phyloP scores from a whole-genome alignment of 2,888 invertebrate genomes.

The Glyphotaelius pellucidus region DNA sequence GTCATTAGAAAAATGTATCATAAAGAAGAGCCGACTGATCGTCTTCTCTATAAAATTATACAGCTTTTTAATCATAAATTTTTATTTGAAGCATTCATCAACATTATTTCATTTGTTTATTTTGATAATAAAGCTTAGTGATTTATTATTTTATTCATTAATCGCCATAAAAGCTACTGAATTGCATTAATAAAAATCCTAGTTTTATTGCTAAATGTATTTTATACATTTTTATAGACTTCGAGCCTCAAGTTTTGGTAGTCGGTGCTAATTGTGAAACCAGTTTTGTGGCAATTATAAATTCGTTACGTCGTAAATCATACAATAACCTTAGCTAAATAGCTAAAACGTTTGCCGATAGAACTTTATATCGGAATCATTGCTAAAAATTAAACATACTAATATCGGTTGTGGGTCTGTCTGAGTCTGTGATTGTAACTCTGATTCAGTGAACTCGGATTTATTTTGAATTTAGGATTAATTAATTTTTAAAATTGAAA shows the following conservation, averaged over 20 bases:
- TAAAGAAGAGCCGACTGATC: conserved; percentile 24
- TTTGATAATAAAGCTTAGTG: conserved; percentile 20
- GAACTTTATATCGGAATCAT: too few relatives aligned
- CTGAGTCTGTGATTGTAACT: too few relatives aligned
- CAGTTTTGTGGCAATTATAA: conserved; percentile 50
- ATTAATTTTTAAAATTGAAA: too few relatives aligned
- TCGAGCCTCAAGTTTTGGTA: background rate
- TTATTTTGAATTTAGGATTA: too few relatives aligned
- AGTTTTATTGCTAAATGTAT: conserved; percentile 35
- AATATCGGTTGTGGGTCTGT: too few relatives aligned
- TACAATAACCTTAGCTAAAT: conserved; percentile 16
- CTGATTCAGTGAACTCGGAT: too few relatives aligned
- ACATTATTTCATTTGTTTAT: conserved; percentile 44
- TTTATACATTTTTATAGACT: conserved; percentile 14
- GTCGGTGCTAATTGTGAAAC: conserved; percentile 63
- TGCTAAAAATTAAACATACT: too few relatives aligned
- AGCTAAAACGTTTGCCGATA: background rate
- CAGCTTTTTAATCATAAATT: conserved; percentile 43
- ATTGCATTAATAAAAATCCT: conserved; percentile 20
- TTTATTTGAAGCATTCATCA: conserved; percentile 15
- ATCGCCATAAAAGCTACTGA: conserved; percentile 50
- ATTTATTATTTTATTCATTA: conserved; percentile 45
- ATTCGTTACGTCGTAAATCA: conserved; percentile 56
- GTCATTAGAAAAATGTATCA: conserved; percentile 8
- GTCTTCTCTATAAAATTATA: conserved; percentile 22